A percentile compares a stretch with the other conserved stretches of the same genome.
Conservation (phyloP, 2,888 invertebrate species). For the Metopia argyrocephala region DNA sequence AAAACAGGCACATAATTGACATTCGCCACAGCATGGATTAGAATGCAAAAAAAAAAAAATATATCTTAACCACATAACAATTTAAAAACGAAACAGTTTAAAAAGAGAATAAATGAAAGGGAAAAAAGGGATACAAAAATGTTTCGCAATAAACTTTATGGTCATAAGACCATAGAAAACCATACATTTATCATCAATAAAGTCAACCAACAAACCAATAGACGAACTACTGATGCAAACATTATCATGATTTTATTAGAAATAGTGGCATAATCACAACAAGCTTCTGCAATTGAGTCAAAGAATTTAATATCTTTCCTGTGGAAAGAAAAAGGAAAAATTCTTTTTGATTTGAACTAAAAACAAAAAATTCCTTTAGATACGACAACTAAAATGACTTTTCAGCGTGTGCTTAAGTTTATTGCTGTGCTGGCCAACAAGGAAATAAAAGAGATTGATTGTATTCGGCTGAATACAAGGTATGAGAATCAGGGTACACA, state of each 20-base stretch:
- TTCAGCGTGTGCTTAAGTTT: too few relatives aligned
- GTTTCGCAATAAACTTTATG: constrained; percentile 44
- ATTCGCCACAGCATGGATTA: neutral
- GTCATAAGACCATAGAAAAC: constrained; percentile 47
- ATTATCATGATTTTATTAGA: constrained; percentile 15
- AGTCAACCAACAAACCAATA: constrained; percentile 35
- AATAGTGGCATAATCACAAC: neutral
- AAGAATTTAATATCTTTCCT: too few relatives aligned
- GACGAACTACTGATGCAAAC: constrained; percentile 30
- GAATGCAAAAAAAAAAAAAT: constrained; percentile 1
- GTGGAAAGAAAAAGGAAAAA: too few relatives aligned
- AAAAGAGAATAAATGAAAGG: neutral
- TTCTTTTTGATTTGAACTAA: too few relatives aligned
- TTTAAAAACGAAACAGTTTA: constrained; percentile 21
- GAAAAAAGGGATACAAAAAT: constrained; percentile 16
- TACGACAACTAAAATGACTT: too few relatives aligned
- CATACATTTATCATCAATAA: constrained; percentile 56
- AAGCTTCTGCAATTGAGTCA: neutral
- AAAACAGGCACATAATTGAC: neutral
- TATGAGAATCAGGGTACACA: too few relatives aligned
- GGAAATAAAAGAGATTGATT: too few relatives aligned
- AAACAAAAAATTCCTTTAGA: too few relatives aligned
- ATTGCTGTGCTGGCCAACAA: too few relatives aligned
- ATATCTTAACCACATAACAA: constrained; percentile 50
- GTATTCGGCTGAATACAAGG: too few relatives aligned